Evolutionary conservation across 2,113 vertebrate species (phyloP).

Genomic region (Pelvicachromis taeniatus): DNA sequence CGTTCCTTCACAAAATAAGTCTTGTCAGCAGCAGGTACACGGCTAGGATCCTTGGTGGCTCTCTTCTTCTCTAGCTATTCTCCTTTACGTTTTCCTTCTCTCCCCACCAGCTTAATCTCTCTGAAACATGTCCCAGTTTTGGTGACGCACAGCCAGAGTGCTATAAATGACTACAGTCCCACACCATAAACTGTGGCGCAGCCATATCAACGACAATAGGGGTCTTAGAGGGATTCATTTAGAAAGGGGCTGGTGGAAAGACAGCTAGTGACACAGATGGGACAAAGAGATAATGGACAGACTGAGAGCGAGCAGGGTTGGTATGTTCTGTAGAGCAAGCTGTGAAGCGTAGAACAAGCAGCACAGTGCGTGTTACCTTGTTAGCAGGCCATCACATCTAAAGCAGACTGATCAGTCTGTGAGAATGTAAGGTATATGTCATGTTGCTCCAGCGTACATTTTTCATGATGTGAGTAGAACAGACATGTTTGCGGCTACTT

Average conservation of each 20-base stretch:
- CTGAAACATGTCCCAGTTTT: slow-evolving; percentile 26
- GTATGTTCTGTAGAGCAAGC: background rate
- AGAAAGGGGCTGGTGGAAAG: background rate
- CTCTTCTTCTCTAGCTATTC: background rate
- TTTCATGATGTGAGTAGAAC: background rate
- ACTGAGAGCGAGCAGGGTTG: background rate
- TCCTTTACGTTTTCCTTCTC: background rate
- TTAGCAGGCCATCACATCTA: background rate
- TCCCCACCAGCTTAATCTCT: slow-evolving; percentile 29
- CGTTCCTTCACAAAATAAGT: slow-evolving; percentile 8
- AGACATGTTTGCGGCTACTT: background rate
- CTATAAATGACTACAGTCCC: slow-evolving; percentile 41
- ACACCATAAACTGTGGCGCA: slow-evolving; percentile 1
- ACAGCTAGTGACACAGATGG: background rate
- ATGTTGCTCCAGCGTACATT: background rate
- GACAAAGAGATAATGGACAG: background rate
- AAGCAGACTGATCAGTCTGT: background rate
- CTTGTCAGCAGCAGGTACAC: slow-evolving; percentile 11
- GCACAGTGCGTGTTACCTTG: background rate
- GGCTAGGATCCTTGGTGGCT: slow-evolving; percentile 16
- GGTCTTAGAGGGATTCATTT: slow-evolving; percentile 19
- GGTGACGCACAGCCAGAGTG: slow-evolving; percentile 1
- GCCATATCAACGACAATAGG: background rate
- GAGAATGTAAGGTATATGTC: background rate
- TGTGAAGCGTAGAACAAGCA: background rate